These are phyloP conservation scores for Globodera rostochiensis DNA, from an alignment of 1,140 invertebrate genomes.

Conservation along the genomic window DNA sequence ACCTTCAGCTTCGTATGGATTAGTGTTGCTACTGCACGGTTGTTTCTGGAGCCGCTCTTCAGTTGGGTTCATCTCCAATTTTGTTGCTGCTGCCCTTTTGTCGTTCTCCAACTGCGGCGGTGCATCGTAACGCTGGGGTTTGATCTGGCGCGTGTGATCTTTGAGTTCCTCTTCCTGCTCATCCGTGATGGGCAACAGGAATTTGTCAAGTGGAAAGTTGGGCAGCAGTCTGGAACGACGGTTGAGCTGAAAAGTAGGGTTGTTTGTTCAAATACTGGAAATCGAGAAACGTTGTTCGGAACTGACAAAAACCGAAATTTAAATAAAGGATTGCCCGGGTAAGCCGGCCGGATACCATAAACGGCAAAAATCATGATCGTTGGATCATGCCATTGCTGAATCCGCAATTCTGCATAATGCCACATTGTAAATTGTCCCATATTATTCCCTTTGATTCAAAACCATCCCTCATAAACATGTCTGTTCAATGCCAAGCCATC, in stretches of 20 bases:
- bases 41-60: background rate
- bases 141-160: constrained; percentile 20
- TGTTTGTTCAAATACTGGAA: too few species aligned
- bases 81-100: background rate
- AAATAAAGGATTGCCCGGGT: background rate
- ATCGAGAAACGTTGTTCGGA: background rate
- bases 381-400: too few species aligned
- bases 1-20: background rate
- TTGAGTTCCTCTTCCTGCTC: constrained; percentile 19
- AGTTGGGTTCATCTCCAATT: background rate
- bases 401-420: too few species aligned
- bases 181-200: constrained; percentile 16
- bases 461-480: too few species aligned
- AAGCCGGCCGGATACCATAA: too few species aligned
- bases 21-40: background rate
- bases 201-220: constrained; percentile 11
- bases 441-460: too few species aligned
- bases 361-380: too few species aligned
- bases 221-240: background rate
- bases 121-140: constrained; percentile 5
- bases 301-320: background rate
- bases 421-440: too few species aligned
- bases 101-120: background rate
- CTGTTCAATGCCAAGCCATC: too few species aligned
- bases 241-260: background rate